Conservation (phyloP, 2,113 vertebrate species). For the Leiothrix lutea region DNA sequence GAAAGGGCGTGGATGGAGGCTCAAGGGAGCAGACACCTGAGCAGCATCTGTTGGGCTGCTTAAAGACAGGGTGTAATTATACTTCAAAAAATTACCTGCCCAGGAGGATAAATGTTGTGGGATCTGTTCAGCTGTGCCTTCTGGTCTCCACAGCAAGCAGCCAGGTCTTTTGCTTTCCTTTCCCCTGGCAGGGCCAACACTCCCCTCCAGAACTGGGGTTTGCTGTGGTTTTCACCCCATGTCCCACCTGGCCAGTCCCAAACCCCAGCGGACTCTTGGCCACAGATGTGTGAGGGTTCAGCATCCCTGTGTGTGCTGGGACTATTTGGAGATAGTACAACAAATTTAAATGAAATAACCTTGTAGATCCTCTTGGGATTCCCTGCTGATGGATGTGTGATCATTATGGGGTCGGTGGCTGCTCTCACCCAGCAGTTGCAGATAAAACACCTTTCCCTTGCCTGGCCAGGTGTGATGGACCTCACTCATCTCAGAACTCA, state of each 20-base stretch:
- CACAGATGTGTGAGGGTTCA: background rate
- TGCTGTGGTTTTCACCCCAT: accelerated
- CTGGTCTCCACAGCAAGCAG: background rate
- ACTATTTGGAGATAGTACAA: background rate
- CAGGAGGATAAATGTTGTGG: background rate
- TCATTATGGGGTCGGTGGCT: background rate
- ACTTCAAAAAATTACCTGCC: background rate
- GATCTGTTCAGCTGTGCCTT: background rate
- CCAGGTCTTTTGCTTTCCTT: background rate
- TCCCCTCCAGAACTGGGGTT: background rate
- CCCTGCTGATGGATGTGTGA: background rate
- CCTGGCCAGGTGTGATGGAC: background rate
- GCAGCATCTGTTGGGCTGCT: background rate
- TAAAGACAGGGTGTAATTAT: background rate
- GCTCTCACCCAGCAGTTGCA: background rate
- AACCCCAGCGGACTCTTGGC: no score
- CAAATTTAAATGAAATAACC: background rate
- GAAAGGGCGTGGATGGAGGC: background rate
- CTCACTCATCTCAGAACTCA: background rate
- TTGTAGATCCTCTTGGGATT: background rate
- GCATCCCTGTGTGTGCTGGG: background rate
- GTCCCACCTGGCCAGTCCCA: background rate
- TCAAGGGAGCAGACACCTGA: accelerated
- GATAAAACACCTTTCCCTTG: background rate
- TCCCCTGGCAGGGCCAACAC: background rate